Base-by-base conservation (phyloP, 2,113 vertebrate genomes). In the Tupaia chinensis region DNA sequence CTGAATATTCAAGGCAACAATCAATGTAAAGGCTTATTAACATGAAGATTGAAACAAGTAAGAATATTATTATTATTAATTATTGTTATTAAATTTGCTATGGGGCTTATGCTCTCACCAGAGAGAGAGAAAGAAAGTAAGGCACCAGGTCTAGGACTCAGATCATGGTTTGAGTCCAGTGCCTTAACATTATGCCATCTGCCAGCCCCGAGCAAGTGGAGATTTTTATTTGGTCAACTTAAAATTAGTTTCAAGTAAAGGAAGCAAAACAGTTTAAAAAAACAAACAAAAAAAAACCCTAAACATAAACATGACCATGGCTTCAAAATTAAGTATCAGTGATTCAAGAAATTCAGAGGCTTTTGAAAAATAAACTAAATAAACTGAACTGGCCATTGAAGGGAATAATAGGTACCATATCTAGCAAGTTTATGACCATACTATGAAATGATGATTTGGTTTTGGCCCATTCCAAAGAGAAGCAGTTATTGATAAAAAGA, bases 191-290 rank as follows among this genome's bases (percentile, higher is more conserved):
- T 44, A 44, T 44, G 44, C 44, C 44, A 44, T 44, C 44, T 44
- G 44, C 44, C 44, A 44, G 44, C 44, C 44, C 44, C 44, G 44
- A 96, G 54, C 12, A 91, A 77, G 19, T 34, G 68, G 79, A 15
- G 2, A 82, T 83, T 89, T 94, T 89, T 96, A 88, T 87, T 93
- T 77, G 5, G 11, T 73, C 27, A 90, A 56, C 14, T 66, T 82
- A 80, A 92, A 89, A 53, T 70, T 54, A 77, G 44, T 90, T 58
- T n/a, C 11, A 11, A 77, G 72, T 78, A 65, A 69, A 73, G 34
- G 9, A 87, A 53, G 44, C 27, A 25, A 63, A 44, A 54, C 16
- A 53, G 27, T 5, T 44, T 44, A 44, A 44, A 44, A 44, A 44
- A 44, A n/a, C n/a, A n/a, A n/a, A n/a, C n/a, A 44, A 68, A 68